Evolutionary conservation across 23 tunicate genomes (phyloP).

Genomic region (Ascidia mentula): DNA sequence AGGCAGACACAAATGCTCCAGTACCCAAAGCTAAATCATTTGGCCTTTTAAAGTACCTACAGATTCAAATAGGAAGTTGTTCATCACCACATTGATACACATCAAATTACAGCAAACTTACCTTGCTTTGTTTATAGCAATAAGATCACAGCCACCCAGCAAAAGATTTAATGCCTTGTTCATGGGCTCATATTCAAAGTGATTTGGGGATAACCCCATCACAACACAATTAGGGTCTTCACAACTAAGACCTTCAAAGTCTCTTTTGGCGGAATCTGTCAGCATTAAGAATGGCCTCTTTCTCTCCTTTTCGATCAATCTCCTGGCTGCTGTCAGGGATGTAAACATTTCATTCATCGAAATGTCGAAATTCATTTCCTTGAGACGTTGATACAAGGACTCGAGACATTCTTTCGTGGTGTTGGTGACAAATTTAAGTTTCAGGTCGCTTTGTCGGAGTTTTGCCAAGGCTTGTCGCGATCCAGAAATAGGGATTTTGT

Average conservation of each 20-base stretch:
- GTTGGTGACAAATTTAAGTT: slow-evolving; percentile 75
- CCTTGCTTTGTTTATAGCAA: slow-evolving; percentile 91
- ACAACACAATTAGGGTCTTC: slow-evolving; percentile 73
- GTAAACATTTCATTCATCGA: slow-evolving; percentile 50
- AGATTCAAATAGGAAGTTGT: not conserved
- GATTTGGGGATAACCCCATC: slow-evolving; percentile 60
- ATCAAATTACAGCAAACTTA: not conserved
- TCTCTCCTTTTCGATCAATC: not conserved
- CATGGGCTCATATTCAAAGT: slow-evolving; percentile 60
- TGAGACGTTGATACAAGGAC: slow-evolving; percentile 38
- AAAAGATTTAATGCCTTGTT: slow-evolving; percentile 53
- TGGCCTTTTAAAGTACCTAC: not conserved
- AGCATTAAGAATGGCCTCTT: slow-evolving; percentile 64
- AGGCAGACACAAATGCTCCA: slow-evolving; percentile 76
- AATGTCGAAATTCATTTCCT: slow-evolving; percentile 38
- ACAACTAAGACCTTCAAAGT: slow-evolving; percentile 47
- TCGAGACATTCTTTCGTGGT: slow-evolving; percentile 66
- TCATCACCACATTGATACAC: no score
- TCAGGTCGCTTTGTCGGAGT: slow-evolving; percentile 14
- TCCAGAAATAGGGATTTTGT: slow-evolving; percentile 37
- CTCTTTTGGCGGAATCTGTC: slow-evolving; percentile 69
- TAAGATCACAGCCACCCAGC: slow-evolving; percentile 49
- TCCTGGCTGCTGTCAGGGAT: slow-evolving; percentile 51
- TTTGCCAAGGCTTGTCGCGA: slow-evolving; percentile 45
- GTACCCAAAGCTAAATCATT: slow-evolving; percentile 63